A percentile compares a stretch with the other conserved stretches of the same genome.
phyloP scores from a whole-genome alignment of 2,888 invertebrate genomes.

The Reticulitermes lucifugus region DNA sequence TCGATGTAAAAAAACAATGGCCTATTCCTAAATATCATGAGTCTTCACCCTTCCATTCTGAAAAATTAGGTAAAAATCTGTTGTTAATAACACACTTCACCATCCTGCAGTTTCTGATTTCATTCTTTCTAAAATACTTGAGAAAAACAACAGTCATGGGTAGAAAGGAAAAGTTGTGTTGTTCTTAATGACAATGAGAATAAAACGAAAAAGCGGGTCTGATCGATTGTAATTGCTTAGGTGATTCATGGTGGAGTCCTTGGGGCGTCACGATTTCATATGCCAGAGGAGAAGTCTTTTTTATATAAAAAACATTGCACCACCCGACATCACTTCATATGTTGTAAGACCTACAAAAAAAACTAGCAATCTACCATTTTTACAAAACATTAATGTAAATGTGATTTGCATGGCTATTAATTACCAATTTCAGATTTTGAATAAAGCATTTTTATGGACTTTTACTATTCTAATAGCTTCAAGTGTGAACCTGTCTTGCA shows the following conservation, averaged over 20 bases:
- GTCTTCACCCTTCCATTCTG: neutral
- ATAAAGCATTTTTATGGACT: too few relatives aligned
- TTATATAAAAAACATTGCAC: neutral
- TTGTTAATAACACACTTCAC: neutral
- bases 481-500: too few relatives aligned
- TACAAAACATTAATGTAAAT: neutral
- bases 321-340: too few relatives aligned
- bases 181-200: neutral
- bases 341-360: too few relatives aligned
- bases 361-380: too few relatives aligned
- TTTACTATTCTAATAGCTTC: too few relatives aligned
- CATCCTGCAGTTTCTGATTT: neutral
- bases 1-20: neutral
- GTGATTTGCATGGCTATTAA: neutral
- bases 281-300: neutral
- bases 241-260: conserved; percentile 4
- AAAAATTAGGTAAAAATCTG: neutral
- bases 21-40: neutral
- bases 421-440: too few relatives aligned
- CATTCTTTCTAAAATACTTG: neutral
- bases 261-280: neutral
- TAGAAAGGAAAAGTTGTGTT: neutral
- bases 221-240: conserved; percentile 17
- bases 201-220: neutral
- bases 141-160: neutral